Evolutionary conservation across 2,113 vertebrate genomes (phyloP).

Genomic region (Oncorhynchus mykiss): DNA sequence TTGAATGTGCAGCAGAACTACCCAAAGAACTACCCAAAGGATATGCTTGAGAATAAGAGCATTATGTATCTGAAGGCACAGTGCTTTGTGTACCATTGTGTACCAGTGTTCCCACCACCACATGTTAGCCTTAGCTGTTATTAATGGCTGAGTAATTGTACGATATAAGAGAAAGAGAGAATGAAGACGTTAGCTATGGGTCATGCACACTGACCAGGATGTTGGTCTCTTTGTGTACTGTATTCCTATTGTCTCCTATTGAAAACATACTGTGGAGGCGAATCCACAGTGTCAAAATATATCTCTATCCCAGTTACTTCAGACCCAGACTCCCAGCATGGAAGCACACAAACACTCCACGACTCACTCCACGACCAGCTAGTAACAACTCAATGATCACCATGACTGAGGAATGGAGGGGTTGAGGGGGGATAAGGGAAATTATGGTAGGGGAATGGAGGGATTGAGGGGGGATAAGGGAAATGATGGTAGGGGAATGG

Average conservation of each 20-base stretch:
- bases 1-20: neutral
- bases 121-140: neutral
- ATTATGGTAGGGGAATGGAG: conserved; percentile 6
- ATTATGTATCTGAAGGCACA: neutral
- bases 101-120: no score
- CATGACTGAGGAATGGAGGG: neutral
- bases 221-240: neutral
- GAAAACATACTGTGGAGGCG: neutral
- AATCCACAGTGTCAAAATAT: no score
- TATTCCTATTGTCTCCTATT: neutral
- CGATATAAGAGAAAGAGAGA: neutral
- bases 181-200: neutral
- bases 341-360: conserved; percentile 29
- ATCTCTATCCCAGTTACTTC: neutral
- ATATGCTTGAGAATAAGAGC: neutral
- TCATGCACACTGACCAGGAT: neutral
- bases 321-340: conserved; percentile 49
- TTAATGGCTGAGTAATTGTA: neutral
- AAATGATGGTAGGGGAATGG: conserved; percentile 11
- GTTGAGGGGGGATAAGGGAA: conserved; percentile 7
- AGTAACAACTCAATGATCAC: conserved; percentile 6
- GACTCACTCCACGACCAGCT: conserved; percentile 20
- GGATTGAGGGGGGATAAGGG: conserved; percentile 13
- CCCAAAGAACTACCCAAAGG: neutral
- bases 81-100: no score